Base-by-base conservation (phyloP, 35 echinoderm and acorn worm species). In the Patiria miniata region DNA sequence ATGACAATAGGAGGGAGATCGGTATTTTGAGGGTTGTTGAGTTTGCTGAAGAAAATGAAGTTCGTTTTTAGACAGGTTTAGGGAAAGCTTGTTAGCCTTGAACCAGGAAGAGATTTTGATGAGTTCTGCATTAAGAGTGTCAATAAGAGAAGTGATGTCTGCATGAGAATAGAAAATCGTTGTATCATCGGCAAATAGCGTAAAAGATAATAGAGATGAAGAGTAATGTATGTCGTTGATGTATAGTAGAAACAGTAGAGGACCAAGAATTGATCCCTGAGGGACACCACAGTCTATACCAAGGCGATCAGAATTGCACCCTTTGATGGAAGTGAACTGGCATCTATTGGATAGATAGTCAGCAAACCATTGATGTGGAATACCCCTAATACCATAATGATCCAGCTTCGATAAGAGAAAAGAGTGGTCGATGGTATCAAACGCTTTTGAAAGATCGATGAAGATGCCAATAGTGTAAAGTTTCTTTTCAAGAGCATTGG, bases 231-330 rank as follows among this genome's bases (percentile, higher is more conserved):
- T 2, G 39, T 86, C 84, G 44, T 86, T 86, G 32, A 86, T 86
- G 68, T 69, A 86, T 38, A 77, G 65, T 19, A 86, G 55, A 76
- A 86, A 83, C 18, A 83, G 81, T 8, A 58, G 59, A 28, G 65
- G 84, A 21, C 84, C 61, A 33, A 77, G 28, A 32, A 86, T 86
- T 21, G 84, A 77, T 23, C 68, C 84, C 51, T 86, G 84, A 6
- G 84, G 84, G 22, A 86, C 57, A 37, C 68, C 68, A 14, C 26
- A 18, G 33, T 51, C 34, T 15, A 82, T 51, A 51, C 26, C 39
- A 33, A 82, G 79, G 28, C 23, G 69, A 15, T 28, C 33, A 19
- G 4, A 77, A 28, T 77, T 0, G 16, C 69, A 77, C 14, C 28
- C 16, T 23, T 10, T 30, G 33, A 28, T 28, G 1, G 23, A 28